A percentile compares a stretch with the other conserved stretches of the same genome.
Evolutionary conservation across 1,140 invertebrate species (phyloP).

Genomic region (Pissodes strobi): DNA sequence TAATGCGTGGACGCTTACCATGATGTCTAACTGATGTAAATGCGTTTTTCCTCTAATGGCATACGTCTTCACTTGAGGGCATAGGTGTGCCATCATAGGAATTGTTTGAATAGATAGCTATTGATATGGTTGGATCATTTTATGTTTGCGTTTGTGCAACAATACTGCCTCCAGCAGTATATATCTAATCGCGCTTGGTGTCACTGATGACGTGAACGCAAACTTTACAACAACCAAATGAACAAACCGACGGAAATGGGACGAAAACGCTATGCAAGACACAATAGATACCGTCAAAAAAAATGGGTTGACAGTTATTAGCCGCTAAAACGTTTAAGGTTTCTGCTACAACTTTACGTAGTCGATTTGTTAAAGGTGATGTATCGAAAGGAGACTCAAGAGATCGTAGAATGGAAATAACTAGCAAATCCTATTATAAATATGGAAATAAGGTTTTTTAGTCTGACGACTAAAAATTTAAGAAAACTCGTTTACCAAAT

Average conservation of each 20-base stretch:
- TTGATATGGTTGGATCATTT: too few relatives aligned
- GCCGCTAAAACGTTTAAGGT: slow-evolving; percentile 14
- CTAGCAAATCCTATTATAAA: slow-evolving; percentile 10
- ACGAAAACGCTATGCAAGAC: background rate
- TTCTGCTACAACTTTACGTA: slow-evolving; percentile 13
- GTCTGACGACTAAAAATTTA: slow-evolving; percentile 12
- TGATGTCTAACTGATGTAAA: too few relatives aligned
- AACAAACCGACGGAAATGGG: slow-evolving; percentile 9
- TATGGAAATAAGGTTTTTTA: slow-evolving; percentile 27
- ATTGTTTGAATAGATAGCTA: too few relatives aligned
- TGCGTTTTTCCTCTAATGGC: too few relatives aligned
- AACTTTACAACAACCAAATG: too few relatives aligned
- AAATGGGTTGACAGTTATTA: slow-evolving; percentile 12
- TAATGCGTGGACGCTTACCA: too few relatives aligned
- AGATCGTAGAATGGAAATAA: background rate
- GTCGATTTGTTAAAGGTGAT: slow-evolving; percentile 14
- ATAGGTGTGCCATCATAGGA: too few relatives aligned
- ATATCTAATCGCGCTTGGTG: too few relatives aligned
- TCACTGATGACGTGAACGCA: too few relatives aligned
- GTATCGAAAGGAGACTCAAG: background rate
- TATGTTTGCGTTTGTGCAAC: too few relatives aligned
- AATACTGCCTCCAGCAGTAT: too few relatives aligned
- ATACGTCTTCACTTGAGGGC: too few relatives aligned
- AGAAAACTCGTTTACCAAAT: slow-evolving; percentile 1
- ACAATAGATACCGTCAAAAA: slow-evolving; percentile 9